phyloP scores from a whole-genome alignment of 64 coral and sea anemone genomes.

The Stichodactyla helianthus region DNA sequence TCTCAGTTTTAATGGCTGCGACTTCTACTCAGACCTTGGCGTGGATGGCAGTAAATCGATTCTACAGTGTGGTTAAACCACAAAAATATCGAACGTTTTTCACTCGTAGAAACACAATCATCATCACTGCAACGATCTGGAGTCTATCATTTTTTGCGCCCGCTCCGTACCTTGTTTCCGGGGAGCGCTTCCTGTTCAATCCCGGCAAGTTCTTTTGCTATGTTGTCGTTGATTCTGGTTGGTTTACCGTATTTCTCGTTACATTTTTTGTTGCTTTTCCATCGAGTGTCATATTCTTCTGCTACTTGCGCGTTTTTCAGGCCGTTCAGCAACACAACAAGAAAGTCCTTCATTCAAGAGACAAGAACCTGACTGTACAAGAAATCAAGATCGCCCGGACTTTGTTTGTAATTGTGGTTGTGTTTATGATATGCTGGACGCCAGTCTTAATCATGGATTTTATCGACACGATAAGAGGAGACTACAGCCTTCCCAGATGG shows the following conservation, averaged over 20 bases:
- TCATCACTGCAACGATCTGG: conserved; percentile 11
- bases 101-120: neutral
- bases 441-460: conserved; percentile 43
- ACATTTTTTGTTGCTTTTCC: conserved; percentile 29
- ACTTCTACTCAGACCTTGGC: conserved; percentile 30
- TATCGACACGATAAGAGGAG: conserved; percentile 25
- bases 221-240: conserved; percentile 2
- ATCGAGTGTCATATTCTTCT: conserved; percentile 31
- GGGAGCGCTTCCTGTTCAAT: conserved; percentile 41
- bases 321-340: conserved; percentile 36
- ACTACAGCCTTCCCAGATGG: conserved; percentile 15
- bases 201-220: conserved; percentile 53
- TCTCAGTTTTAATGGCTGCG: conserved; percentile 20
- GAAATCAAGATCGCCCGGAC: conserved; percentile 58
- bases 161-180: conserved; percentile 19
- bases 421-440: conserved; percentile 21
- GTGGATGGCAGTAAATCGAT: conserved; percentile 44
- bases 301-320: conserved; percentile 43
- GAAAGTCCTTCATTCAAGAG: conserved; percentile 11
- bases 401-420: conserved; percentile 33
- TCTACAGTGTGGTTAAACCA: conserved; percentile 39
- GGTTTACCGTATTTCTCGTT: conserved; percentile 30
- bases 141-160: conserved; percentile 9
- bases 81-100: conserved; percentile 27
- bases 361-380: conserved; percentile 34